Percentiles rank a stretch among this genome's conserved stretches.
These are phyloP conservation scores for Pavo muticus DNA, from an alignment of 2,113 vertebrate genomes.

Conservation along the genomic window DNA sequence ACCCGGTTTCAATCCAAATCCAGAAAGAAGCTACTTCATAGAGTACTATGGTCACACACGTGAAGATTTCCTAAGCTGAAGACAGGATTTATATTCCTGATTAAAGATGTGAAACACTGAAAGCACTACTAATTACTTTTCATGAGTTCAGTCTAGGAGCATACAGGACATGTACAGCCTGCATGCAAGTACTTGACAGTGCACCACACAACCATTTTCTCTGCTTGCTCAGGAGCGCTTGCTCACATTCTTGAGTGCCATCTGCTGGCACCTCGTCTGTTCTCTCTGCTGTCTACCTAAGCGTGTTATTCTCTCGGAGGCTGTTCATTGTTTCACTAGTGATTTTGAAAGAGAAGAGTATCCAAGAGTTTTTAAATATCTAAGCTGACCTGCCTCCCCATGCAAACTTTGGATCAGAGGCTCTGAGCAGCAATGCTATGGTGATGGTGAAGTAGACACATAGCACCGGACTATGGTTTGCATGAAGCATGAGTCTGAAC, in stretches of 20 bases:
- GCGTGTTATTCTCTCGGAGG: background rate
- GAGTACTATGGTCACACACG: background rate
- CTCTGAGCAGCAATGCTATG: background rate
- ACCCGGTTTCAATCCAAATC: background rate
- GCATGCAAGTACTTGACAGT: background rate
- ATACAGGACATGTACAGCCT: background rate
- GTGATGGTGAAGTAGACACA: background rate
- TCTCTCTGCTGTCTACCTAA: background rate
- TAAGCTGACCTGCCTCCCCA: background rate
- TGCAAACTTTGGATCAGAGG: background rate
- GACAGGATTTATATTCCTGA: background rate
- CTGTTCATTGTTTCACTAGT: fast-evolving
- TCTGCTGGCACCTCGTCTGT: background rate
- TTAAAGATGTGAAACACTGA: background rate
- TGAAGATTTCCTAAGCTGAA: background rate
- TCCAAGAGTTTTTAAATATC: background rate
- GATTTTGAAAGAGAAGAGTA: background rate
- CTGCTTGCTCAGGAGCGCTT: background rate
- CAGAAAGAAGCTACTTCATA: background rate
- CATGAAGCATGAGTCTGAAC: fast-evolving
- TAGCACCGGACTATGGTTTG: background rate
- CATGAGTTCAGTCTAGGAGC: background rate
- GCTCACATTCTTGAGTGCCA: background rate
- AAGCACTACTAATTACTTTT: background rate
- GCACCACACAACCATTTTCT: background rate